Conservation (phyloP, 1,140 invertebrate genomes). For the Papilio xuthus region DNA sequence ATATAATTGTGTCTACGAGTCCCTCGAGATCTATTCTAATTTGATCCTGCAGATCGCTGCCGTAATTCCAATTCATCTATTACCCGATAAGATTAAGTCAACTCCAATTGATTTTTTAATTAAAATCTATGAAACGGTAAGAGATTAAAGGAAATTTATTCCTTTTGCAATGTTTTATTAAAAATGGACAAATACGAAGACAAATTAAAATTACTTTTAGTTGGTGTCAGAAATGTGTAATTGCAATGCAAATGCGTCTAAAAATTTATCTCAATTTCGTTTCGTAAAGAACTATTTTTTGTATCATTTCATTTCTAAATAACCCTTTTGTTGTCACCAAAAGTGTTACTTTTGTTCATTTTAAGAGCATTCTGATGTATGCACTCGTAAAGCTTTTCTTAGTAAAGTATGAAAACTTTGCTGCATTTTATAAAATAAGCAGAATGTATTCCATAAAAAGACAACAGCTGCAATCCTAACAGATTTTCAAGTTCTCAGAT, state of each 20-base stretch:
- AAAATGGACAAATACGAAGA: not conserved
- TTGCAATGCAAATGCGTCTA: no score
- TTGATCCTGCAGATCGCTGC: not conserved
- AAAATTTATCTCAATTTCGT: not conserved
- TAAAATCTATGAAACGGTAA: not conserved
- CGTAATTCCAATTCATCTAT: constrained; percentile 10
- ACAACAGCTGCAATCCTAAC: constrained; percentile 10
- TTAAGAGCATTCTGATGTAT: not conserved
- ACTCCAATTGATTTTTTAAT: not conserved
- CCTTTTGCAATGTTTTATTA: not conserved
- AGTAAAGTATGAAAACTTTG: constrained; percentile 2
- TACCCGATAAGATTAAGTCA: not conserved
- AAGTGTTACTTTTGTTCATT: not conserved
- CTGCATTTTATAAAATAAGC: not conserved
- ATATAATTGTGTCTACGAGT: not conserved
- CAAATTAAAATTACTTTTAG: not conserved
- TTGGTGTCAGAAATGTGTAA: no score
- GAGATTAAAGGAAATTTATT: not conserved
- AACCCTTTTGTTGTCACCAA: not conserved
- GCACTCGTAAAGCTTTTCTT: not conserved
- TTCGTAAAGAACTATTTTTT: not conserved
- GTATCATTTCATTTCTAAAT: no score
- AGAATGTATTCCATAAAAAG: constrained; percentile 8
- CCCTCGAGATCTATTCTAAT: constrained; percentile 19
- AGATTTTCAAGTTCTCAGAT: constrained; percentile 13